Conservation (phyloP, 2,797 vertebrate species). For the Pseudomugil tenellus region DNA sequence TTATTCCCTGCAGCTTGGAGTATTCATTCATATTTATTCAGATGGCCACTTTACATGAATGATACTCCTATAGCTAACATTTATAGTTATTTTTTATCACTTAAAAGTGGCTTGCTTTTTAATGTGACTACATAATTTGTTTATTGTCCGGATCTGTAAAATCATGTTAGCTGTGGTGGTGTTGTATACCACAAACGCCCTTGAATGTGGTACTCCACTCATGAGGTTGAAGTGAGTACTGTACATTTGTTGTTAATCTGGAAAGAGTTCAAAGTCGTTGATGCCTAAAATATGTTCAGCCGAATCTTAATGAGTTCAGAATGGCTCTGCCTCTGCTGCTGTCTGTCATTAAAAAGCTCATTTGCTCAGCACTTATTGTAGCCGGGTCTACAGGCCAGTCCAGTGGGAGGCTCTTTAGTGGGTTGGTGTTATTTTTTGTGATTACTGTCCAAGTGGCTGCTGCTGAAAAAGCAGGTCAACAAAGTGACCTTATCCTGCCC, state of each 20-base stretch:
- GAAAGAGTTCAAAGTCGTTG: conserved; percentile 48
- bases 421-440: conserved; percentile 85
- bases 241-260: conserved; percentile 23
- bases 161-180: conserved; percentile 17
- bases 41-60: no score
- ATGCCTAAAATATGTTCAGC: conserved; percentile 36
- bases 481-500: conserved; percentile 75
- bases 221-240: conserved; percentile 38
- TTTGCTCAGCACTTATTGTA: conserved; percentile 67
- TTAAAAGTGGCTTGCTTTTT: background rate
- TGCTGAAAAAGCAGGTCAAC: conserved; percentile 82
- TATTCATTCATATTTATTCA: background rate
- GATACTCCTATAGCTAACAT: no score
- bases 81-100: background rate
- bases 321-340: conserved; percentile 52
- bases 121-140: conserved; percentile 3
- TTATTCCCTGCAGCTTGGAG: background rate
- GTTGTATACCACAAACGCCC: conserved; percentile 14
- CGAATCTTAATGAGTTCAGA: conserved; percentile 62
- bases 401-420: conserved; percentile 75
- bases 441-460: conserved; percentile 83
- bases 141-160: conserved; percentile 12
- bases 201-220: conserved; percentile 14
- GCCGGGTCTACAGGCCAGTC: conserved; percentile 57
- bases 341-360: conserved; percentile 71